These are phyloP conservation scores for Thripadectes ignobilis DNA, from an alignment of 2,797 vertebrate genomes.

Conservation along the genomic window DNA sequence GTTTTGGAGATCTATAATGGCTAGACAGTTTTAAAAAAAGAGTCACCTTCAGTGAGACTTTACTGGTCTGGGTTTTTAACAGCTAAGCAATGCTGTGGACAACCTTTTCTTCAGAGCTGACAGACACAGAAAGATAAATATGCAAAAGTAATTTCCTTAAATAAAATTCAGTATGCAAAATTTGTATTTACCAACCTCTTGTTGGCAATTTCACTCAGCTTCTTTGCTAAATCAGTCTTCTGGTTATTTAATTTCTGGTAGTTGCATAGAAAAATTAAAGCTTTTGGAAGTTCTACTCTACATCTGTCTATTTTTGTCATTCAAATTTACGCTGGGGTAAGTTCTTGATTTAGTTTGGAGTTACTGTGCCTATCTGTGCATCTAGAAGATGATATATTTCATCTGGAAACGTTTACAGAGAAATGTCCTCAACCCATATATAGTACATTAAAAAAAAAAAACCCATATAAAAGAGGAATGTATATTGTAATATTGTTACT, in stretches of 20 bases:
- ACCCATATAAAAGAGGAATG: conserved; percentile 43
- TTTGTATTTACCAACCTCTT: conserved; percentile 9
- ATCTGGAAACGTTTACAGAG: conserved; percentile 62
- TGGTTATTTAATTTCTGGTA: conserved; percentile 48
- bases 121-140: neutral
- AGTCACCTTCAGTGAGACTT: neutral
- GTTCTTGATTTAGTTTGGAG: conserved; percentile 47
- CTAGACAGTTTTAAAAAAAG: neutral
- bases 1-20: neutral
- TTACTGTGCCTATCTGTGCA: conserved; percentile 51
- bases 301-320: conserved; percentile 36
- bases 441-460: conserved; percentile 52
- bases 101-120: neutral
- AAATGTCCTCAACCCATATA: conserved; percentile 43
- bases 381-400: conserved; percentile 65
- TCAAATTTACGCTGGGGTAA: neutral
- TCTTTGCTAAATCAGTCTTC: conserved; percentile 6
- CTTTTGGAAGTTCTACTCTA: neutral
- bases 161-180: conserved; percentile 26
- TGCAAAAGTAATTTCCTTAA: neutral
- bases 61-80: rapidly evolving
- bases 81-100: neutral
- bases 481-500: conserved; percentile 50
- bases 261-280: conserved; percentile 40
- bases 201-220: neutral